phyloP scores from a whole-genome alignment of 2,113 vertebrate species.

The Mustela lutreola region DNA sequence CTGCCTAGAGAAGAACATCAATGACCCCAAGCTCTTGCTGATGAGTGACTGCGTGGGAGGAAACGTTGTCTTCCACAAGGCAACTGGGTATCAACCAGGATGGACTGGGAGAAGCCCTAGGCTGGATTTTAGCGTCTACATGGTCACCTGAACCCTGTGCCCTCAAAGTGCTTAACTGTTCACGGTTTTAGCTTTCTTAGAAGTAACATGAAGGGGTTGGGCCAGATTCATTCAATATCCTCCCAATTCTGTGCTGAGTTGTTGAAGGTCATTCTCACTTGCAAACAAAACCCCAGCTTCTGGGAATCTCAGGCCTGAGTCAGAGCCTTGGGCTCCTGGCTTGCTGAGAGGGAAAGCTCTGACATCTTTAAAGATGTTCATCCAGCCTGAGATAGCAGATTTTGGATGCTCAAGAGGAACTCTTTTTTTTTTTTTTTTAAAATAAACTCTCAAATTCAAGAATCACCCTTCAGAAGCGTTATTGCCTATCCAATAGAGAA shows the following conservation, averaged over 20 bases:
- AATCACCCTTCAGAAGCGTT: not conserved
- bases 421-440: not conserved
- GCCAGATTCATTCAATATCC: not conserved
- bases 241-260: not conserved
- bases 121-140: not conserved
- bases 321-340: not conserved
- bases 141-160: not conserved
- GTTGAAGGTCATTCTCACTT: not conserved
- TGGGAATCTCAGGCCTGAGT: not conserved
- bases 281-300: not conserved
- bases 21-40: not conserved
- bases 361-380: not conserved
- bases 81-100: not conserved
- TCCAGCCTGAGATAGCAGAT: not conserved
- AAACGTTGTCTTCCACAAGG: not conserved
- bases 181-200: not conserved
- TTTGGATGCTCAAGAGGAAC: not conserved
- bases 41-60: not conserved
- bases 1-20: not conserved
- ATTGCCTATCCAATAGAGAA: not conserved
- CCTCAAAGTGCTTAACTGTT: not conserved
- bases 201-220: not conserved
- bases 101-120: not conserved
- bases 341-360: not conserved
- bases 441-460: conserved; percentile 18